These are phyloP conservation scores for Otolemur garnettii DNA, from an alignment of 2,113 vertebrate species.

Conservation along the genomic window DNA sequence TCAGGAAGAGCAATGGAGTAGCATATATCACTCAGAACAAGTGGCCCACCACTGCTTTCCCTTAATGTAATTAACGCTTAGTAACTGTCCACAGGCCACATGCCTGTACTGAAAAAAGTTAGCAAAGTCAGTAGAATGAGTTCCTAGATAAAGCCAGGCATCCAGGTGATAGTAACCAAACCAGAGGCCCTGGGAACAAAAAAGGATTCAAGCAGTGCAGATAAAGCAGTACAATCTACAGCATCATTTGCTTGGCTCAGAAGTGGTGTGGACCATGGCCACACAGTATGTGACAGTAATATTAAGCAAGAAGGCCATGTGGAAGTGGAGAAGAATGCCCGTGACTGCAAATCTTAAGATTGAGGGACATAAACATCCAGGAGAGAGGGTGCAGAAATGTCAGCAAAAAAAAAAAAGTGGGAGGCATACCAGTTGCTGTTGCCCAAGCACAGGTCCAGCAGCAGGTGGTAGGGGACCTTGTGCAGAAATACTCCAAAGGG, in stretches of 20 bases:
- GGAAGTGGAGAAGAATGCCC: not conserved
- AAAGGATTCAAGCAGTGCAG: not conserved
- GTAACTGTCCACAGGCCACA: not conserved
- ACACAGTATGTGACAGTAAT: not conserved
- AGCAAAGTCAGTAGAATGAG: not conserved
- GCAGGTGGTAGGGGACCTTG: not conserved
- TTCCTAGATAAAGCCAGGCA: not conserved
- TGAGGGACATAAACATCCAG: conserved; percentile 8
- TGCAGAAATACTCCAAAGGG: not conserved
- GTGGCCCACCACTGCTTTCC: not conserved
- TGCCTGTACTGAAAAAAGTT: not conserved
- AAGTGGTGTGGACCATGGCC: not conserved
- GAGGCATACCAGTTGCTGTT: not conserved
- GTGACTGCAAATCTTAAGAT: not conserved
- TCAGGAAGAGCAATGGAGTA: not conserved
- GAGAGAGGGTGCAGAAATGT: not conserved
- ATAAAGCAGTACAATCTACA: conserved; percentile 34
- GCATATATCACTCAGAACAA: not conserved
- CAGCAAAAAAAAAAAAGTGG: not conserved
- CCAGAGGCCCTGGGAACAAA: not conserved
- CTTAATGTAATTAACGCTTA: not conserved
- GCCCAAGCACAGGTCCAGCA: conserved; percentile 32
- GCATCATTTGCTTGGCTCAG: not conserved
- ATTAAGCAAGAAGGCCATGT: not conserved
- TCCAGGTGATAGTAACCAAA: not conserved